Base-by-base conservation (phyloP, 2,888 invertebrate genomes). In the Cephus runcator region DNA sequence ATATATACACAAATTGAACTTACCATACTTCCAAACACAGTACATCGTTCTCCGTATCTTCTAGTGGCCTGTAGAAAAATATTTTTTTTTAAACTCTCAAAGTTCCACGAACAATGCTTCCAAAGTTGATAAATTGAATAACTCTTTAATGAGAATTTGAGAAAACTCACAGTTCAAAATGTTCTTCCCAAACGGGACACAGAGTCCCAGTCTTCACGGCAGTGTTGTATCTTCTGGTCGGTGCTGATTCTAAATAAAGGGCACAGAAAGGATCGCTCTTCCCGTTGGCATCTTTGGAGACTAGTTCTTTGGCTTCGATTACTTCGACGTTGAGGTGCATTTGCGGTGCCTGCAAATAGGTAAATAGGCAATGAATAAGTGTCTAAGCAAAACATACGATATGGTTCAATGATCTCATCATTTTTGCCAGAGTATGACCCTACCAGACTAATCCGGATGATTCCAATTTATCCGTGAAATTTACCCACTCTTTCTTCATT, bases 221-320 rank as follows among this genome's bases (percentile, higher is more conserved):
- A 1, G 99, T 98, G 85, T 97, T 97, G 88, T 96, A 97, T 80
- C 96, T 94, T 87, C 96, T 95, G 2, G 96, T 94, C 3, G 95
- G 94, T 81, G 95, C 94, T 1, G 96, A 96, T 89, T 95, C 95
- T 83, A 97, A 92, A 90, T 95, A 97, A 88, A 99, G 94, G 82
- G 98, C 98, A 79, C 99, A 98, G 91, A 98, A 99, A 0, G 99
- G 99, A 92, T 99, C 99, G 86, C 98, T 98, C 83, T 98, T 94
- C n/a, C 99, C 97, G 89, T 96, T 97, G 0, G 97, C 95, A 91
- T 97, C 97, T 92, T 97, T 97, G 33, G 97, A 95, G 81, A 94
- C 93, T 73, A 97, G 92, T 86, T 97, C 97, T 92, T 97, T 97
- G 1, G 96, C 97, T 92, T 97, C 97, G 76, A 97, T 94, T 9